Percentiles rank a stretch among this genome's conserved stretches.
phyloP scores from a whole-genome alignment of 2,888 invertebrate genomes.

The Ochropleura leucogaster region DNA sequence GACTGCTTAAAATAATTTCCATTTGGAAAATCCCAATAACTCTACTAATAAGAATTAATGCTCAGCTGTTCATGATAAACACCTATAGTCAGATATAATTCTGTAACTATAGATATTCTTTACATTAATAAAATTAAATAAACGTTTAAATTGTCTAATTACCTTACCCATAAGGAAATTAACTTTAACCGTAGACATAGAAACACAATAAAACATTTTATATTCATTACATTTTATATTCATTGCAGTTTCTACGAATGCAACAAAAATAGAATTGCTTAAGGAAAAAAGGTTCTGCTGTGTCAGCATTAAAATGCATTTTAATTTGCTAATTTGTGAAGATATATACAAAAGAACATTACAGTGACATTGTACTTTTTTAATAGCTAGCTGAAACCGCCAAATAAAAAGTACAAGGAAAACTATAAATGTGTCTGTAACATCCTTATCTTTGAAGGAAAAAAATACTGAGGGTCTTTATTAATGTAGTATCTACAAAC shows the following conservation, averaged over 20 bases:
- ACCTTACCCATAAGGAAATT: slow-evolving; percentile 9
- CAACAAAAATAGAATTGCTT: background rate
- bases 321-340: background rate
- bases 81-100: background rate
- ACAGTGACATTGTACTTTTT: background rate
- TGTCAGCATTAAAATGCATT: background rate
- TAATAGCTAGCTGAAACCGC: background rate
- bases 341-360: background rate
- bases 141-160: background rate
- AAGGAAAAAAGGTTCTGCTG: slow-evolving; percentile 9
- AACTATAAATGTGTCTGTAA: slow-evolving; percentile 15
- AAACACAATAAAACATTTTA: slow-evolving; percentile 8
- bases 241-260: background rate
- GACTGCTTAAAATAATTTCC: background rate
- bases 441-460: slow-evolving; percentile 39
- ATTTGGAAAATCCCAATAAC: background rate
- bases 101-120: background rate
- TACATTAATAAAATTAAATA: background rate
- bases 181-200: slow-evolving; percentile 2
- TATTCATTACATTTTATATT: background rate
- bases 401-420: slow-evolving; percentile 21
- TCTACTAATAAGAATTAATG: no score
- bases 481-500: background rate
- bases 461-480: slow-evolving; percentile 3
- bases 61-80: background rate